These are phyloP conservation scores for Chlorops oryzae DNA, from an alignment of 1,140 invertebrate genomes.

Conservation along the genomic window DNA sequence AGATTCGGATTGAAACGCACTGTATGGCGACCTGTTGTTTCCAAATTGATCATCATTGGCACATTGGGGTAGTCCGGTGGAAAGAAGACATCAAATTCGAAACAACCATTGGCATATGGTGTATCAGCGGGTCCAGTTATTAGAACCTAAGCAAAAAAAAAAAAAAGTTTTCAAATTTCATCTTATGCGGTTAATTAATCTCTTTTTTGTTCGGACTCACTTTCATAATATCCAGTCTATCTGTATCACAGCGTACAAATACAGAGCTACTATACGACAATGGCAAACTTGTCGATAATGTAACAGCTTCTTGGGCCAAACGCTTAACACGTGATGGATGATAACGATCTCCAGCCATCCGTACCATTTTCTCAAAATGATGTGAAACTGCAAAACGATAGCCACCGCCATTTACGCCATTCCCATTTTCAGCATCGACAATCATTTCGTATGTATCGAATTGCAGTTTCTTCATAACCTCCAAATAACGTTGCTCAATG, in stretches of 20 bases:
- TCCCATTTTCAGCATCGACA: conserved; percentile 60
- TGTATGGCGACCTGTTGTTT: conserved; percentile 88
- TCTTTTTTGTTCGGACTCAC: conserved; percentile 47
- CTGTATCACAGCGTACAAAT: conserved; percentile 92
- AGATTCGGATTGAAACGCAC: conserved; percentile 96
- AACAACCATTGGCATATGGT: conserved; percentile 84
- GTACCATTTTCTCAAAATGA: conserved; percentile 86
- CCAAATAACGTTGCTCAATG: conserved; percentile 70
- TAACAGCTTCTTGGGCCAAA: conserved; percentile 92
- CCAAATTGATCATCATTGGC: conserved; percentile 83
- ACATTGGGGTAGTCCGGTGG: conserved; percentile 78
- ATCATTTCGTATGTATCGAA: conserved; percentile 93
- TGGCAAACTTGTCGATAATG: conserved; percentile 87
- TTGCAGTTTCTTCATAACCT: conserved; percentile 80
- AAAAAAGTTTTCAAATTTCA: conserved; percentile 3
- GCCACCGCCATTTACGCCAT: too few species aligned
- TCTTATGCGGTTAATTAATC: too few species aligned
- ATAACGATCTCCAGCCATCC: conserved; percentile 75
- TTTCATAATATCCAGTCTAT: conserved; percentile 93
- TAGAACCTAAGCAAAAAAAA: conserved; percentile 60
- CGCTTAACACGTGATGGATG: conserved; percentile 84
- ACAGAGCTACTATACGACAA: conserved; percentile 91
- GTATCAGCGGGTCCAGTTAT: conserved; percentile 88
- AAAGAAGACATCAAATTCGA: conserved; percentile 88
- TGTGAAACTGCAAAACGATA: conserved; percentile 81